These are phyloP conservation scores for Phodopus roborovskii DNA, from an alignment of 2,113 vertebrate species.

Conservation along the genomic window DNA sequence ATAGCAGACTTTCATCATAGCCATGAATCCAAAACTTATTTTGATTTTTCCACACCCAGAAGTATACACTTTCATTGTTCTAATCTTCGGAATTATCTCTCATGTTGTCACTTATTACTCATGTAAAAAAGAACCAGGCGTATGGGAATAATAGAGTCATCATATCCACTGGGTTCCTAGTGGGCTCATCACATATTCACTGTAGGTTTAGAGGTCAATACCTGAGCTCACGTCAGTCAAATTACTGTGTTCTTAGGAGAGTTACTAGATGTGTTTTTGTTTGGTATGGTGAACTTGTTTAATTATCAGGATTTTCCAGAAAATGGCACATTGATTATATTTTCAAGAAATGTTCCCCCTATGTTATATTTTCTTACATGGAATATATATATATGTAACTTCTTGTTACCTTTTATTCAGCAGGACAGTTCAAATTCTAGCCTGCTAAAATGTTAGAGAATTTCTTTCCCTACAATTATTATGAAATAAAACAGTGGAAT, in stretches of 20 bases:
- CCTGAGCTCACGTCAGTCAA: neutral
- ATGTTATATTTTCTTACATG: constrained; percentile 13
- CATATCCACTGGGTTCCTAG: neutral
- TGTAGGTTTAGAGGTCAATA: neutral
- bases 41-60: neutral
- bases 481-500: neutral
- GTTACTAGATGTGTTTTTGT: constrained; percentile 49
- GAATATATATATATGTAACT: neutral
- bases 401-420: constrained; percentile 34
- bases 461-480: constrained; percentile 37
- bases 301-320: constrained; percentile 36
- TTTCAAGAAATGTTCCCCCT: neutral
- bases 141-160: neutral
- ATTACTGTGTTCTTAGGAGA: constrained; percentile 38
- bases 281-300: constrained; percentile 53
- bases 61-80: neutral
- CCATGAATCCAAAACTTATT: constrained; percentile 21
- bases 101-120: neutral
- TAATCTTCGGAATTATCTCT: neutral
- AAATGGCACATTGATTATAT: constrained; percentile 16
- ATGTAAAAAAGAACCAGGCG: neutral
- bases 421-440: constrained; percentile 40
- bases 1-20: constrained; percentile 22
- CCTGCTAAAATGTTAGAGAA: constrained; percentile 4
- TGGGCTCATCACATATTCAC: neutral